Conservation (phyloP, 1,140 invertebrate genomes). For the Platorchestia sp. region DNA sequence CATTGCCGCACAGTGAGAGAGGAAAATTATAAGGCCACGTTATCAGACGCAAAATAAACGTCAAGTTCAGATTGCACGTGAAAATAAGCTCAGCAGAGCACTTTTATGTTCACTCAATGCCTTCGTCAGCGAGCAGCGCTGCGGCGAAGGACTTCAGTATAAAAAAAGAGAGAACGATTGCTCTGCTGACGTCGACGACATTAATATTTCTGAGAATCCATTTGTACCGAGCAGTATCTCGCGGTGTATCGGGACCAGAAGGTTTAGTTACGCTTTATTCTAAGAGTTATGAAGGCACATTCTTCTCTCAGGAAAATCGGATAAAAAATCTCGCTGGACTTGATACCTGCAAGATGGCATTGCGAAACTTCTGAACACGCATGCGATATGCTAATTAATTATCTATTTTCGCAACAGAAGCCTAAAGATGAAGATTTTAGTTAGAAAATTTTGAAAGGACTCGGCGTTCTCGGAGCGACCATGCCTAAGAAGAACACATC, state of each 20-base stretch:
- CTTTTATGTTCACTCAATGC: not conserved
- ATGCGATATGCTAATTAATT: not conserved
- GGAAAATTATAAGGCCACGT: not conserved
- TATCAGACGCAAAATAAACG: not conserved
- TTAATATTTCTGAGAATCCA: conserved; percentile 2
- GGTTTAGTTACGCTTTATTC: not conserved
- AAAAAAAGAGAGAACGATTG: not conserved
- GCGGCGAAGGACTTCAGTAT: not conserved
- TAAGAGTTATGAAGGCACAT: not conserved
- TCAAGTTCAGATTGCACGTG: not conserved
- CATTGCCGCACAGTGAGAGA: not conserved
- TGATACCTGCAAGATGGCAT: not conserved
- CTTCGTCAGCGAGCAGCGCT: not conserved
- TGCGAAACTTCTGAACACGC: not conserved
- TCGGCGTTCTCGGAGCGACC: not conserved
- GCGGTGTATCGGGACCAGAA: not conserved
- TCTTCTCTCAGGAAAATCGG: not conserved
- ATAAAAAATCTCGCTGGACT: not conserved
- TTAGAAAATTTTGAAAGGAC: not conserved
- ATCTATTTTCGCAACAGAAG: not conserved
- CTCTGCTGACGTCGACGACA: not conserved
- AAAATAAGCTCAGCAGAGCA: not conserved
- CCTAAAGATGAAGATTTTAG: not conserved
- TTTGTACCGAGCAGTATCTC: not conserved
- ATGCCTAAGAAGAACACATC: not conserved